Base-by-base conservation (phyloP, 2,888 invertebrate genomes). In the Dryococelus australis region DNA sequence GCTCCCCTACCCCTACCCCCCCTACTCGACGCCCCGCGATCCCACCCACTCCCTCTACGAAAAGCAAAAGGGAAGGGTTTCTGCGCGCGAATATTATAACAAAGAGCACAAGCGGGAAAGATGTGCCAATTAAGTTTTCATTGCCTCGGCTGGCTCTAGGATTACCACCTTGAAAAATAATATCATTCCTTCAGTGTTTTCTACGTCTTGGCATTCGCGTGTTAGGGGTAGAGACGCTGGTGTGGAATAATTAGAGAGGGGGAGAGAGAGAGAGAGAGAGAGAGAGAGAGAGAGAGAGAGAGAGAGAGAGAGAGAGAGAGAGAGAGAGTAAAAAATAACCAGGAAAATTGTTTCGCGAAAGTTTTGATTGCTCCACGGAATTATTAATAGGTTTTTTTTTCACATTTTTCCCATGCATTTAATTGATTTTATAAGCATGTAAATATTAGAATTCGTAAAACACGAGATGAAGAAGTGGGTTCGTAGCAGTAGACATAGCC, bases 31-130 rank as follows among this genome's bases (percentile, higher is more conserved):
- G n/a, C n/a, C n/a, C 65, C 65, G 35, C 35, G 35, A 4, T 35
- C 1, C 35, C 4, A 35, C 35, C 35, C 35, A n/a, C 4, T 35
- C 35, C 35, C 13, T 20, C 13, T 8, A 1, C 24, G 65, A 6
- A 24, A n/a, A 43, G 85, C 78, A 83, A 65, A 83, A 86, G 53
- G 51, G 65, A n/a, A 65, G 65, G 78, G 47, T 79, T 47, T 47
- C 47, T 16, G 47, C 47, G 86, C 81, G 43, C 85, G 79, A 43
- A 86, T 87, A 88, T 88, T 87, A 88, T 35, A 35, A 53, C 88
- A 88, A 88, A 88, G 87, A 88, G 86, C 84, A 86, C 85, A 28
- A 80, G 65, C 13, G 26, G 86, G 87, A 88, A 88, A 88, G 88
- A 88, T 87, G 86, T 88, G 85, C 51, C 86, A 84, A 86, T 86